Evolutionary conservation across 2,888 invertebrate genomes (phyloP), one percentile per base, ranked within the genome.

Genomic region (Minunthozetes semirufus): DNA sequence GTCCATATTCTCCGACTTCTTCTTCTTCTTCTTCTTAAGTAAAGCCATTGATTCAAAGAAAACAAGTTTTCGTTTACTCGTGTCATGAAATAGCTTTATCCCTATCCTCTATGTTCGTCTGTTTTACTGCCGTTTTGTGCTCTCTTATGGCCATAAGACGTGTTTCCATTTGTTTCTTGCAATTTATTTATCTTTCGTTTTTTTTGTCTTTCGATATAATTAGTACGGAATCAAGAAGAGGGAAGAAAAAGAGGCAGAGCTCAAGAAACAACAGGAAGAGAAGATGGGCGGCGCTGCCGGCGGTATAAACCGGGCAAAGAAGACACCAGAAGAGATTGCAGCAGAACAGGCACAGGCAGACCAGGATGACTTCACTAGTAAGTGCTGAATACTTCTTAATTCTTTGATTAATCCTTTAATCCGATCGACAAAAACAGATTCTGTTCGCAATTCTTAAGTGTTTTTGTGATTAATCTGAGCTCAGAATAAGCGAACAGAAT

Each of bases 211-310:
- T 9, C 13, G 19, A 22, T 42, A 68, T 38, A 56, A 66, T 46
- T 88, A 97, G 96, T 98, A 98, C 86, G 97, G 97, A 86, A 95
- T 99, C 86, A 94, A 93, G 85, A 98, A 98, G 88, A 94, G 93
- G 84, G 95, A 96, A 83, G 95, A 95, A 84, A 90, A 92, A 81
- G 91, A 91, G 82, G 89, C 89, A 82, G 88, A 89, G 83, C 73
- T 78, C 27, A 72, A 74, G 46, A 90, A 89, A 78, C 88, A 89
- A 81, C 93, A 93, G 85, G 92, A 92, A 79, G 92, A 92, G 81
- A 94, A 94, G 85, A 79, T 80, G 75, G 75, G 77, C 19, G 79
- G 77, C 33, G 42, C 72, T 13, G 76, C 75, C 59, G 82, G 82
- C 0, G 79, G 83, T 42, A 87, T 97, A 82, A 97, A 96, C 90